phyloP scores from a whole-genome alignment of 1,140 invertebrate genomes.

The Micrasema longulum region DNA sequence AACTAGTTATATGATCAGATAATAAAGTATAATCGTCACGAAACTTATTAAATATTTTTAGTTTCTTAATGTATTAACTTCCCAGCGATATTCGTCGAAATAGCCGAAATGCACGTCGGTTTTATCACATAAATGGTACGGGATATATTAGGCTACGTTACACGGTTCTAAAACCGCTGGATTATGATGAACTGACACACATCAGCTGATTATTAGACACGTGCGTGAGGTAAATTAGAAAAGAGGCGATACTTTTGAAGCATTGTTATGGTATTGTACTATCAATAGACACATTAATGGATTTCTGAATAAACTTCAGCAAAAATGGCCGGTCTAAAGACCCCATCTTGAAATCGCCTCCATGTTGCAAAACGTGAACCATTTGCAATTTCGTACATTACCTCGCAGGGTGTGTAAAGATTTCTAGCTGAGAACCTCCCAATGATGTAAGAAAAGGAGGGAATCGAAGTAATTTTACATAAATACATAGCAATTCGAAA shows the following conservation, averaged over 20 bases:
- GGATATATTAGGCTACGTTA: no score
- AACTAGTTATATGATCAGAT: no score
- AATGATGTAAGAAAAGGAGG: background rate
- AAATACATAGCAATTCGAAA: conserved; percentile 24
- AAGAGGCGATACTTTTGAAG: background rate
- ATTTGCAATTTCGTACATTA: conserved; percentile 35
- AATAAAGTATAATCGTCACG: no score
- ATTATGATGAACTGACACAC: conserved; percentile 9
- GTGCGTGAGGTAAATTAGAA: conserved; percentile 11
- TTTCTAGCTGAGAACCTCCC: no score
- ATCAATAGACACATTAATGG: no score
- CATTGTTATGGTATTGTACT: background rate
- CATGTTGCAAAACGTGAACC: conserved; percentile 46
- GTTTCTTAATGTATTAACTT: no score
- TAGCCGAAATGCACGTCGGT: no score
- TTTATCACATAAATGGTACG: no score
- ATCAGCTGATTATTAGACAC: conserved; percentile 39
- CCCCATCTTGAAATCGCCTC: conserved; percentile 42
- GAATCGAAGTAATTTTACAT: conserved; percentile 1
- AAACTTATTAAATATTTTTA: no score
- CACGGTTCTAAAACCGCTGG: no score
- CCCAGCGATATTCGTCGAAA: no score
- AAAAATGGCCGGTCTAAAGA: conserved; percentile 44
- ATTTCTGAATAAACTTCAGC: no score
- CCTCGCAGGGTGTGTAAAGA: background rate